Evolutionary conservation across 1,140 invertebrate genomes (phyloP).

Genomic region (Halictus rubicundus): DNA sequence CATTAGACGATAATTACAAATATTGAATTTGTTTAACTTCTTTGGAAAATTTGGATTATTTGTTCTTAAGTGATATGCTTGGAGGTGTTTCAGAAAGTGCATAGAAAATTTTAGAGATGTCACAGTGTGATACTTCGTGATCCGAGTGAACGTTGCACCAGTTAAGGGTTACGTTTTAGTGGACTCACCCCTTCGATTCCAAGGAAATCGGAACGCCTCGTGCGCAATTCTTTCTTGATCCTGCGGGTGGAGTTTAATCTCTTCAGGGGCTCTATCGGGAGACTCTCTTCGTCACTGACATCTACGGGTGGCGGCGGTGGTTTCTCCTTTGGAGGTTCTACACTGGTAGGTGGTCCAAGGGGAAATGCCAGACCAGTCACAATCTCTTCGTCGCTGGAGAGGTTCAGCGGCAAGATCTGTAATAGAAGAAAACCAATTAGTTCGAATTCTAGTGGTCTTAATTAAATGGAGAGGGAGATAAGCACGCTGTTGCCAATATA

Average conservation of each 20-base stretch:
- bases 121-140: too few relatives aligned
- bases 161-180: neutral
- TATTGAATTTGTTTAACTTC: too few relatives aligned
- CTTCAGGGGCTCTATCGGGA: slow-evolving; percentile 82
- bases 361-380: slow-evolving; percentile 73
- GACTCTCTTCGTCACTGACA: slow-evolving; percentile 79
- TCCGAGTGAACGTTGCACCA: too few relatives aligned
- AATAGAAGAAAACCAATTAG: slow-evolving; percentile 8
- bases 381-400: slow-evolving; percentile 76
- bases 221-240: slow-evolving; percentile 92
- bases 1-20: too few relatives aligned
- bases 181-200: slow-evolving; percentile 87
- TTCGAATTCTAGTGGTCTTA: neutral
- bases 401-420: slow-evolving; percentile 74
- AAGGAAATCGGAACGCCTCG: slow-evolving; percentile 91
- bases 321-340: slow-evolving; percentile 92
- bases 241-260: slow-evolving; percentile 90
- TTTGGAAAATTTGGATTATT: too few relatives aligned
- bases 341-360: slow-evolving; percentile 81
- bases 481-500: neutral
- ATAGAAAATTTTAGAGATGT: too few relatives aligned
- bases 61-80: too few relatives aligned
- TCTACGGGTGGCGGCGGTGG: slow-evolving; percentile 91
- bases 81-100: too few relatives aligned
- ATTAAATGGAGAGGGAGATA: neutral